Evolutionary conservation across 2,113 vertebrate species (phyloP).

Genomic region (Cyphomyrus discorhynchus): DNA sequence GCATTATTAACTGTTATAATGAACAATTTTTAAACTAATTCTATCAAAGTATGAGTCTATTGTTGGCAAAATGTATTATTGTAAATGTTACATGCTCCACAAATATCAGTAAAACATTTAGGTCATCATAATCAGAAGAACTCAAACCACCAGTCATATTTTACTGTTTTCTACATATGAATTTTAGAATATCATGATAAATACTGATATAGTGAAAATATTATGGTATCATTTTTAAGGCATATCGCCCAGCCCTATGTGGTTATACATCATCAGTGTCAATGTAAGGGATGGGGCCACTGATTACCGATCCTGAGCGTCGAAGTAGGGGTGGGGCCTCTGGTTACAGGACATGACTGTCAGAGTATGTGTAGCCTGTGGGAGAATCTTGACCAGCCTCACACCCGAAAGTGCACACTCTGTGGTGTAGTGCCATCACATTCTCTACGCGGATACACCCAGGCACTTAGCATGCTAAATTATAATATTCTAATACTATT

Average conservation of each 20-base stretch:
- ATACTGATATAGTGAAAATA: too few relatives aligned
- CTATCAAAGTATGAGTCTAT: too few relatives aligned
- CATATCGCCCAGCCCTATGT: background rate
- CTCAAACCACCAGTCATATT: too few relatives aligned
- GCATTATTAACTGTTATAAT: too few relatives aligned
- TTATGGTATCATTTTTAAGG: too few relatives aligned
- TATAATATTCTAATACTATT: background rate
- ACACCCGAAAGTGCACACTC: background rate
- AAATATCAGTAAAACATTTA: too few relatives aligned
- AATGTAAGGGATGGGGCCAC: background rate
- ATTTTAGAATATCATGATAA: too few relatives aligned
- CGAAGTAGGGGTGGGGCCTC: background rate
- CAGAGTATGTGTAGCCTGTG: background rate
- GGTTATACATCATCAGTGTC: background rate
- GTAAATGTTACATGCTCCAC: too few relatives aligned
- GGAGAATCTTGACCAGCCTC: background rate
- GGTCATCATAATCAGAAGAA: too few relatives aligned
- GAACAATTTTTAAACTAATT: too few relatives aligned
- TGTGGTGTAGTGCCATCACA: background rate
- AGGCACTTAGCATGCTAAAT: background rate
- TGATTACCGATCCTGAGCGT: background rate
- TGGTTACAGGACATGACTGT: background rate
- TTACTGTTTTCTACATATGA: too few relatives aligned
- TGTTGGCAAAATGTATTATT: too few relatives aligned
- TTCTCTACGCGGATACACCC: background rate